A percentile compares a stretch with the other conserved stretches of the same genome.
Conservation (phyloP, 2,888 invertebrate species). For the Apodemia mormo region DNA sequence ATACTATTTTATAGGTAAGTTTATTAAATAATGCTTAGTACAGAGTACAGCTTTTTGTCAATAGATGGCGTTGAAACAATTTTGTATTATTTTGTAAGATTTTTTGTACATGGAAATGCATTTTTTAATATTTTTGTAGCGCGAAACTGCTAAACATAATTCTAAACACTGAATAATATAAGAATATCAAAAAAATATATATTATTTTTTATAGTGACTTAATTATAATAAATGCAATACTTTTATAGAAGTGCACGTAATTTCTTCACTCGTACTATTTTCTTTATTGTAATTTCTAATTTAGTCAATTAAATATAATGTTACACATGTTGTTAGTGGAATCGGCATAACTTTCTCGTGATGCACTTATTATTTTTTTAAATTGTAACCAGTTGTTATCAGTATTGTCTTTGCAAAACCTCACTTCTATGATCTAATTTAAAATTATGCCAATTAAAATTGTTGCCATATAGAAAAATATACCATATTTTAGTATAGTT, state of each 20-base stretch:
- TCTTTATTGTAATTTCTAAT: not conserved
- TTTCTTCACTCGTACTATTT: not conserved
- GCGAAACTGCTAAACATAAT: not conserved
- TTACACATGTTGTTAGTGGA: no score
- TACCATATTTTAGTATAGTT: constrained; percentile 5
- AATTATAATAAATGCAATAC: not conserved
- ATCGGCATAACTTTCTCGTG: no score
- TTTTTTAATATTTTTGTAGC: constrained; percentile 5
- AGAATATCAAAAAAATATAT: not conserved
- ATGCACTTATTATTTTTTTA: no score
- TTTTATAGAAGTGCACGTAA: not conserved
- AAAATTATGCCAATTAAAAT: constrained; percentile 7
- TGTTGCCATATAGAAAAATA: constrained; percentile 15
- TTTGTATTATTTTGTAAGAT: constrained; percentile 14
- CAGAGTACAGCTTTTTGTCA: not conserved
- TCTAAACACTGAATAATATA: not conserved
- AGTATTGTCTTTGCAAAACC: not conserved
- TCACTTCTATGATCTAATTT: not conserved
- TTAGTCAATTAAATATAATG: no score
- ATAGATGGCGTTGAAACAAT: not conserved
- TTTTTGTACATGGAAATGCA: not conserved
- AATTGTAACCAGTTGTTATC: not conserved
- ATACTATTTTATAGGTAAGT: not conserved
- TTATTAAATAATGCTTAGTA: not conserved
- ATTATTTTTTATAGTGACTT: not conserved